These are phyloP conservation scores for Anas platyrhynchos DNA, from an alignment of 2,113 vertebrate species.

Conservation along the genomic window DNA sequence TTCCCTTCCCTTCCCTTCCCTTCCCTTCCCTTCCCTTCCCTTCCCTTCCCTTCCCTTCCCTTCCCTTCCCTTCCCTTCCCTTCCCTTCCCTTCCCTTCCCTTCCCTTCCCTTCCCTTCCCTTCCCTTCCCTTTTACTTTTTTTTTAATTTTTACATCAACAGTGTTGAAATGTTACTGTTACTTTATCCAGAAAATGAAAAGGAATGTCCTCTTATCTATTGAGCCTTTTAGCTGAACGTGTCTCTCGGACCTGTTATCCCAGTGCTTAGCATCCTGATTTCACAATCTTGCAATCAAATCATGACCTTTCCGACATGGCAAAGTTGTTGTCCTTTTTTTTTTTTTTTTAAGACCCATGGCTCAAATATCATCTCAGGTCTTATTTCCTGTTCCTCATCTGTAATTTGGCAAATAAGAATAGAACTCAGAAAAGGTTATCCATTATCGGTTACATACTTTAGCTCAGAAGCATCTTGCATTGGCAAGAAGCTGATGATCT, in stretches of 20 bases:
- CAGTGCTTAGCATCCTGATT: slow-evolving; percentile 40
- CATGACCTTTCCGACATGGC: slow-evolving; percentile 48
- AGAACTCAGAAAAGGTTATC: slow-evolving; percentile 47
- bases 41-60: too few relatives aligned
- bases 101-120: too few relatives aligned
- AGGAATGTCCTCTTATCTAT: slow-evolving; percentile 1
- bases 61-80: too few relatives aligned
- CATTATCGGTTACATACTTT: slow-evolving; percentile 35
- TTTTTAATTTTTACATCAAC: neutral
- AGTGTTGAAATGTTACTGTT: slow-evolving; percentile 24
- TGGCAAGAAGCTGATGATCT: neutral
- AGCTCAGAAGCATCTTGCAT: neutral
- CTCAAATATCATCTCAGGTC: slow-evolving; percentile 55
- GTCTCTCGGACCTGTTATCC: slow-evolving; percentile 36
- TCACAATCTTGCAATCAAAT: slow-evolving; percentile 67
- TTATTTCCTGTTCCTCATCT: slow-evolving; percentile 43
- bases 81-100: too few relatives aligned
- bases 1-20: too few relatives aligned
- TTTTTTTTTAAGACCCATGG: neutral
- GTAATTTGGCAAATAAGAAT: slow-evolving; percentile 58
- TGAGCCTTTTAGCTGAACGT: slow-evolving; percentile 14
- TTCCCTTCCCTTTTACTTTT: too few relatives aligned
- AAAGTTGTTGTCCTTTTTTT: slow-evolving; percentile 46
- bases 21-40: too few relatives aligned
- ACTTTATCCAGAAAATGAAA: slow-evolving; percentile 52